phyloP scores from a whole-genome alignment of 1,140 invertebrate species.

The Gonioctena quinquepunctata region DNA sequence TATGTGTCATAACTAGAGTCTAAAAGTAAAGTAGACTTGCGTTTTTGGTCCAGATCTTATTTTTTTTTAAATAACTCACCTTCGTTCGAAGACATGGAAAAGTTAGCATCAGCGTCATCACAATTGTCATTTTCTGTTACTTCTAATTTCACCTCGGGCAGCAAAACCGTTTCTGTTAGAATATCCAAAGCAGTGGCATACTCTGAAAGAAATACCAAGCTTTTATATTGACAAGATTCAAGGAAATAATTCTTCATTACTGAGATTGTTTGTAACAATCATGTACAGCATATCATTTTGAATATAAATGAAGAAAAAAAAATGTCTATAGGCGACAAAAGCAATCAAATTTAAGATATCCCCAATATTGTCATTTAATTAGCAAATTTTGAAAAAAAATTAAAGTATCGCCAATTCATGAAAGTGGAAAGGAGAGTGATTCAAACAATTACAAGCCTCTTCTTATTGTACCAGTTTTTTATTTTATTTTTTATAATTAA shows the following conservation, averaged over 20 bases:
- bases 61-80: background rate
- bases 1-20: background rate
- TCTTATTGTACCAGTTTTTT: too few relatives aligned
- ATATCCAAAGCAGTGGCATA: background rate
- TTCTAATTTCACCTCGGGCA: background rate
- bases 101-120: background rate
- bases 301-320: too few relatives aligned
- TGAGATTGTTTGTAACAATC: too few relatives aligned
- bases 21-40: background rate
- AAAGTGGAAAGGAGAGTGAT: too few relatives aligned
- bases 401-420: too few relatives aligned
- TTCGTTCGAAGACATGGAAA: background rate
- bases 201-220: background rate
- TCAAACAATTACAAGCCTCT: too few relatives aligned
- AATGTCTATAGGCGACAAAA: too few relatives aligned
- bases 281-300: too few relatives aligned
- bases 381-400: too few relatives aligned
- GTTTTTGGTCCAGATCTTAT: background rate
- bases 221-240: background rate
- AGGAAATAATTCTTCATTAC: background rate
- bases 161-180: background rate
- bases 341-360: too few relatives aligned
- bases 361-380: too few relatives aligned
- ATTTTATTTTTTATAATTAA: too few relatives aligned
- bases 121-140: background rate